A percentile compares a stretch with the other conserved stretches of the same genome.
phyloP scores from a whole-genome alignment of 2,113 vertebrate species.

The Tragelaphus buxtoni region DNA sequence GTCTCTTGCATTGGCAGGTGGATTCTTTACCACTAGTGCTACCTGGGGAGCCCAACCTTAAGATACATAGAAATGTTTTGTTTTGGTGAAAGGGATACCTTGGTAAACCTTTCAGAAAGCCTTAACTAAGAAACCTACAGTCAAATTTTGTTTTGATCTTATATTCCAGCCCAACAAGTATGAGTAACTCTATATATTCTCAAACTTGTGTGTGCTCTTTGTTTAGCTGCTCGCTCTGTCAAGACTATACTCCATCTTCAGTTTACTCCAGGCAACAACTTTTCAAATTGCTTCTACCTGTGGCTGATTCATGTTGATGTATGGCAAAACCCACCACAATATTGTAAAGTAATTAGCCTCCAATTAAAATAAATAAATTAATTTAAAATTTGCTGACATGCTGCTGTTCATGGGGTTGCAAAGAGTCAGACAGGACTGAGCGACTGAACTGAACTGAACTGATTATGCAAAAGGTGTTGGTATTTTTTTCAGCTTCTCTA shows the following conservation, averaged over 20 bases:
- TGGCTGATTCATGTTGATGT: background rate
- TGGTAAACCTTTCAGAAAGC: background rate
- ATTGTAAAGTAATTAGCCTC: background rate
- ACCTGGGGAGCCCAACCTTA: background rate
- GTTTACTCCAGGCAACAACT: background rate
- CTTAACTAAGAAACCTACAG: background rate
- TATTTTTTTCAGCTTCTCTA: background rate
- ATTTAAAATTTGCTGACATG: background rate
- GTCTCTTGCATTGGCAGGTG: background rate
- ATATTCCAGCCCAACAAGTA: background rate
- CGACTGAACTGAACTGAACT: background rate
- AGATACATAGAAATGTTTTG: background rate
- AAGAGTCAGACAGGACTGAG: accelerated
- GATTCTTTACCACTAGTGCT: background rate
- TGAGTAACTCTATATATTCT: accelerated
- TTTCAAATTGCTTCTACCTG: background rate
- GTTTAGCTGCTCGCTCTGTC: background rate
- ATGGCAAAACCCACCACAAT: background rate
- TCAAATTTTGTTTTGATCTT: background rate
- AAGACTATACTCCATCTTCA: background rate
- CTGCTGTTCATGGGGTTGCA: accelerated
- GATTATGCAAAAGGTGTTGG: accelerated
- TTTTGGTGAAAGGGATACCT: background rate
- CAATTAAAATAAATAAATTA: background rate
- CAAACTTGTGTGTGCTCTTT: background rate